Evolutionary conservation across 1,140 invertebrate genomes (phyloP).

Genomic region (Subanguina moxae): DNA sequence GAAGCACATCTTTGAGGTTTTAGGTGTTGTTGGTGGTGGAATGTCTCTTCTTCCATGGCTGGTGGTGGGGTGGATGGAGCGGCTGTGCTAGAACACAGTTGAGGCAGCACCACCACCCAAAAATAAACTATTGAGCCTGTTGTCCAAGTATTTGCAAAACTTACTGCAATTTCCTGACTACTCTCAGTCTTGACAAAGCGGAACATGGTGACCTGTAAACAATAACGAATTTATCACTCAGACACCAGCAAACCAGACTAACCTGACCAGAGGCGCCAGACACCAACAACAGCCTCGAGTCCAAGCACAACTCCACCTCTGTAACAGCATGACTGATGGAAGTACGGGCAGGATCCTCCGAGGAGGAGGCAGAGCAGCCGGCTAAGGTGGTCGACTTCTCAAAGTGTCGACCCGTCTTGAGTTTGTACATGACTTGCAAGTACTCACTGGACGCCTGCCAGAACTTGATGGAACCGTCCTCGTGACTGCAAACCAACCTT

Average conservation of each 20-base stretch:
- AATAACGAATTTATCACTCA: no score
- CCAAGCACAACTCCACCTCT: constrained; percentile 82
- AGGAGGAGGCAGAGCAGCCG: constrained; percentile 3
- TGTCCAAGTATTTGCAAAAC: constrained; percentile 49
- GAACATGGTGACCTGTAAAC: constrained; percentile 70
- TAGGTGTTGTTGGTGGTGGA: constrained; percentile 1
- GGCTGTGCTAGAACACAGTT: constrained; percentile 34
- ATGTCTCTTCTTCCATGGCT: constrained; percentile 1
- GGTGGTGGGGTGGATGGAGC: constrained; percentile 22
- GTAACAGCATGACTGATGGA: constrained; percentile 81
- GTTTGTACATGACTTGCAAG: constrained; percentile 89
- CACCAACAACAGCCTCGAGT: constrained; percentile 80
- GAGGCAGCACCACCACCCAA: constrained; percentile 21
- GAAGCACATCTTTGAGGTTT: neutral
- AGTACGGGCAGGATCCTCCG: constrained; percentile 14
- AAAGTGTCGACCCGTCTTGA: constrained; percentile 92
- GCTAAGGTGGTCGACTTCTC: constrained; percentile 67
- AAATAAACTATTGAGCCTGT: no score
- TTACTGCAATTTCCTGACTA: constrained; percentile 76
- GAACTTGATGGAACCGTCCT: constrained; percentile 58
- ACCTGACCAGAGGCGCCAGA: constrained; percentile 86
- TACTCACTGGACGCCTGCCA: constrained; percentile 60
- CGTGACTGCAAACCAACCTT: constrained; percentile 38
- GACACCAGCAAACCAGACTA: neutral
- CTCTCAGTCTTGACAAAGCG: constrained; percentile 87